Conservation (phyloP, 2,888 invertebrate species). For the Lobophora halterata region DNA sequence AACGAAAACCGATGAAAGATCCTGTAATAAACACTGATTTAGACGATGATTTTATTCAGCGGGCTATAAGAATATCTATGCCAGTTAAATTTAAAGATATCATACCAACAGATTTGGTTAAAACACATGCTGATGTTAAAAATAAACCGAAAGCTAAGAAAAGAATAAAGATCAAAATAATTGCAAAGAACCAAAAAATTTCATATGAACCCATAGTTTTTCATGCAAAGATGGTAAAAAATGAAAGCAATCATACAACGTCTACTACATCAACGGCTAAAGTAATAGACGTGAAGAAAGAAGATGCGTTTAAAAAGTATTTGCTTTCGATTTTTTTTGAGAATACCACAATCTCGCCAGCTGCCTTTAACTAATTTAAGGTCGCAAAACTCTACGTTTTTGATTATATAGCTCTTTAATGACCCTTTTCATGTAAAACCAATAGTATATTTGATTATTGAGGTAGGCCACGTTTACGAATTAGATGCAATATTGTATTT, state of each 20-base stretch:
- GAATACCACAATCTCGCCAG: background rate
- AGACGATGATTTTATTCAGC: slow-evolving; percentile 11
- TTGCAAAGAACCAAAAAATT: too few species aligned
- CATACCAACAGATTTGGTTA: slow-evolving; percentile 1
- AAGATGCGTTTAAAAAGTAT: slow-evolving; percentile 2
- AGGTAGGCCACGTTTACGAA: too few species aligned
- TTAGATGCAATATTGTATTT: too few species aligned
- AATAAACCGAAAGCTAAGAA: background rate
- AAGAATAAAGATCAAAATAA: background rate
- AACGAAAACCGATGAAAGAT: background rate
- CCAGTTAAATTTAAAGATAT: slow-evolving; percentile 15
- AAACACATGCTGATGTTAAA: background rate
- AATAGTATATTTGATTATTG: too few species aligned
- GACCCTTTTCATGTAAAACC: too few species aligned
- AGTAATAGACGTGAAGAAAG: background rate
- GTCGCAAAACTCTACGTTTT: slow-evolving; percentile 9
- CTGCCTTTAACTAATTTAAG: background rate
- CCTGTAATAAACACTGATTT: background rate
- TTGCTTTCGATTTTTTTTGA: background rate
- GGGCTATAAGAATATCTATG: slow-evolving; percentile 13
- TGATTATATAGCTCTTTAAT: slow-evolving; percentile 1
- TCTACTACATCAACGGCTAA: background rate
- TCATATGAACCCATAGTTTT: too few species aligned
- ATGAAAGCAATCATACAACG: too few species aligned
- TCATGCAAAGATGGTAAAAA: too few species aligned